Evolutionary conservation across 2,888 invertebrate genomes (phyloP).

Genomic region (Hipparchia semele): DNA sequence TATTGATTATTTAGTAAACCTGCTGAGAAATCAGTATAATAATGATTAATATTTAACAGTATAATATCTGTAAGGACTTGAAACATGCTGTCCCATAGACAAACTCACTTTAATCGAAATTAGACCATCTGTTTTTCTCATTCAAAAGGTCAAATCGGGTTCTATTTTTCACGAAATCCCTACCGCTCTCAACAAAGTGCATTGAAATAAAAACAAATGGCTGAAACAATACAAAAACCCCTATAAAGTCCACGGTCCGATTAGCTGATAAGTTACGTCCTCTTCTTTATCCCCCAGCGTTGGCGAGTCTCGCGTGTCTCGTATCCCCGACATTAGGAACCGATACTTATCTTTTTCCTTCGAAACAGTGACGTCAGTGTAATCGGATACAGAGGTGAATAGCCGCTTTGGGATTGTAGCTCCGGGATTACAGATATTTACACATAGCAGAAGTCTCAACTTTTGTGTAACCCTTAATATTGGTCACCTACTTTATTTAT

Average conservation of each 20-base stretch:
- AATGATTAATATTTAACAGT: too few relatives aligned
- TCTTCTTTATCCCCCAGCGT: constrained; percentile 28
- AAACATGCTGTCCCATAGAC: too few relatives aligned
- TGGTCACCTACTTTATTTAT: background rate
- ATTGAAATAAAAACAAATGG: constrained; percentile 38
- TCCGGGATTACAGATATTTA: constrained; percentile 35
- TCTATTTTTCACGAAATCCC: background rate
- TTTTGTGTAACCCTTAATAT: background rate
- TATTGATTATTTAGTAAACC: background rate
- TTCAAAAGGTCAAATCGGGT: background rate
- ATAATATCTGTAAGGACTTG: too few relatives aligned
- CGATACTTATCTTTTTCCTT: constrained; percentile 71
- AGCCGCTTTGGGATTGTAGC: constrained; percentile 55
- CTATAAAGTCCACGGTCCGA: constrained; percentile 40
- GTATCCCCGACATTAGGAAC: constrained; percentile 64
- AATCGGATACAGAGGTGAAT: constrained; percentile 64
- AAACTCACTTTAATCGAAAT: background rate
- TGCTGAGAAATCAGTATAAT: too few relatives aligned
- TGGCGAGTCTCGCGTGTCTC: constrained; percentile 51
- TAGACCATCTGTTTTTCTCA: background rate
- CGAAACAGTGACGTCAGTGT: constrained; percentile 66
- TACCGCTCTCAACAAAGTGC: constrained; percentile 27
- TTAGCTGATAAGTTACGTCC: constrained; percentile 43
- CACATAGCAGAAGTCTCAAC: background rate
- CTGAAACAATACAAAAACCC: constrained; percentile 34